Evolutionary conservation across 1,140 invertebrate genomes (phyloP), one percentile per base, ranked within the genome.

Genomic region (Bicyclus anynana): DNA sequence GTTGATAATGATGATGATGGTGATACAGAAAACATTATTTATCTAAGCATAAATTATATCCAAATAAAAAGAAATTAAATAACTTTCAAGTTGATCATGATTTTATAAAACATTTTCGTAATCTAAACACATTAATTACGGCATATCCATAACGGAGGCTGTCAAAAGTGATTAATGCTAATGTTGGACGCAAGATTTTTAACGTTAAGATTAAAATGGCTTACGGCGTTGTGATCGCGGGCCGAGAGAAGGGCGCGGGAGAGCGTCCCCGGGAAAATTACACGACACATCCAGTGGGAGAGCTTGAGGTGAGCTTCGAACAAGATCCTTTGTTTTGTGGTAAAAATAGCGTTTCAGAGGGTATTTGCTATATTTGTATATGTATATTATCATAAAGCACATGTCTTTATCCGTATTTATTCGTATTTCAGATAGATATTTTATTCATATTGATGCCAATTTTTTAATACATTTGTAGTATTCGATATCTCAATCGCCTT

Each of bases 191-290:
- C 81, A 82, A 86, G 83, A 86, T 86, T 86, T 86, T 86, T 88
- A 86, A 85, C 79, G 81, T 86, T 85, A 84, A 85, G 81, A 86
- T 85, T 87, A 88, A 84, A 84, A 86, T 86, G 78, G 83, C 83
- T 88, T 81, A 81, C 68, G 74, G 77, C 82, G 78, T 81, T 78
- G 78, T 79, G 80, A 80, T 81, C 74, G 64, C 51, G 70, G 65
- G 74, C 74, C 71, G 62, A n/a, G n/a, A n/a, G n/a, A n/a, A n/a
- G 71, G 78, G 74, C 80, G 58, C 59, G 47, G 80, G 72, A 84
- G 84, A 77, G 86, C 85, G 83, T 86, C 78, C 80, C 79, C 72
- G 65, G 58, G 64, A 64, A 84, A 82, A 88, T 88, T 85, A 86
- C 76, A 80, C 81, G 85, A 85, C 82, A 86, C 76, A 80, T 82